Percentiles rank a stretch among this genome's conserved stretches.
phyloP scores from a whole-genome alignment of 1,140 invertebrate genomes.

The Drosophila rufa region DNA sequence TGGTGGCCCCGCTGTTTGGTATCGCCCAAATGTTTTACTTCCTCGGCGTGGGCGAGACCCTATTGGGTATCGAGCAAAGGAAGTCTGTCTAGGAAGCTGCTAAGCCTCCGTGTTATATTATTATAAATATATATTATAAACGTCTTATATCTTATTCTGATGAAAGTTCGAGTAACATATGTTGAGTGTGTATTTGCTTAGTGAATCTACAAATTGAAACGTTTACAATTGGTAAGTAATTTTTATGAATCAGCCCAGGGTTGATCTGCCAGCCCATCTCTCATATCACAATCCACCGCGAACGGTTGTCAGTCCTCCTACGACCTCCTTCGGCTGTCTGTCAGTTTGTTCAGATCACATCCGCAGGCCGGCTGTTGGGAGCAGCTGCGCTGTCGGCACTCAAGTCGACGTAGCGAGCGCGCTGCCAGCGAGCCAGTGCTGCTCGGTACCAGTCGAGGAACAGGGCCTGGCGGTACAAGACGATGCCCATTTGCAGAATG shows the following conservation, averaged over 20 bases:
- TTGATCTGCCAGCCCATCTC: constrained; percentile 46
- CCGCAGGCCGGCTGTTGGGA: constrained; percentile 73
- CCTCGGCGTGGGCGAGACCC: constrained; percentile 95
- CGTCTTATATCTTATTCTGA: too few relatives aligned
- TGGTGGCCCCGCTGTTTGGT: constrained; percentile 98
- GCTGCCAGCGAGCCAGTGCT: constrained; percentile 57
- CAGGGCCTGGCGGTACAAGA: constrained; percentile 91
- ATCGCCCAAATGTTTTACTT: constrained; percentile 99
- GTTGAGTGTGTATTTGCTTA: constrained; percentile 22
- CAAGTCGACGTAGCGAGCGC: constrained; percentile 67
- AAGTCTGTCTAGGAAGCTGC: constrained; percentile 30
- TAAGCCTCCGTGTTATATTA: too few relatives aligned
- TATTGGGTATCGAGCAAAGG: constrained; percentile 87
- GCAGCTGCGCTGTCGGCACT: constrained; percentile 27
- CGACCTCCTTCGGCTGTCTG: background rate
- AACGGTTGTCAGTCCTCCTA: constrained; percentile 12
- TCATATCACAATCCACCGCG: constrained; percentile 64
- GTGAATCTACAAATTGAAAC: constrained; percentile 20
- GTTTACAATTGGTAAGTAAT: constrained; percentile 43
- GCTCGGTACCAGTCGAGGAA: constrained; percentile 84
- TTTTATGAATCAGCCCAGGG: constrained; percentile 50
- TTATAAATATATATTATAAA: too few relatives aligned
- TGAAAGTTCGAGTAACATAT: background rate
- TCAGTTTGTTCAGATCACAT: constrained; percentile 57
- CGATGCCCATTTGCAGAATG: constrained; percentile 91